These are phyloP conservation scores for Pseudoatta argentina DNA, from an alignment of 1,140 invertebrate genomes.

Conservation along the genomic window DNA sequence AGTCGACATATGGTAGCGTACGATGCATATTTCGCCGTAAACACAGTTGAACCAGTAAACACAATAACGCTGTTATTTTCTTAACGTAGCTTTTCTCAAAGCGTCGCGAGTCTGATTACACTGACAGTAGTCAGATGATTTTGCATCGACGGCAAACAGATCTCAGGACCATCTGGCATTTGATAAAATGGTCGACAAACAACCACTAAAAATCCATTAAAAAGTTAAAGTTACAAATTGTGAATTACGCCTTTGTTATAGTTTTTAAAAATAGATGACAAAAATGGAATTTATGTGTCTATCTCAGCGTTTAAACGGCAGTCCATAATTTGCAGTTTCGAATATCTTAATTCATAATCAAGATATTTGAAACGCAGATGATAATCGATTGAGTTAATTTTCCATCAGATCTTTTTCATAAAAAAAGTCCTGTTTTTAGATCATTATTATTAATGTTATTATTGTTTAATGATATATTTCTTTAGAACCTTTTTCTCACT, in stretches of 20 bases:
- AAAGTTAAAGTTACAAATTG: slow-evolving; percentile 7
- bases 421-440: not conserved
- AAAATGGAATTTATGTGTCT: not conserved
- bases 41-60: slow-evolving; percentile 34
- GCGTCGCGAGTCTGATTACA: not conserved
- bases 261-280: not conserved
- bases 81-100: slow-evolving; percentile 26
- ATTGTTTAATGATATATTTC: no score
- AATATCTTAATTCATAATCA: not conserved
- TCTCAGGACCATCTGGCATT: slow-evolving; percentile 18
- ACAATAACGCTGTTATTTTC: slow-evolving; percentile 24
- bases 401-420: not conserved
- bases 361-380: not conserved
- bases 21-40: not conserved
- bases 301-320: not conserved
- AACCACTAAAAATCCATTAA: no score
- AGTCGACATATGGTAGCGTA: slow-evolving; percentile 44
- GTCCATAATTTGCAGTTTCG: not conserved
- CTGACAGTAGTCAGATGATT: slow-evolving; percentile 11
- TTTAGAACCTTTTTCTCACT: no score
- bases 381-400: not conserved
- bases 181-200: not conserved
- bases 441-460: not conserved
- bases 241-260: not conserved
- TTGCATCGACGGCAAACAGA: slow-evolving; percentile 8